Base-by-base conservation (phyloP, 2,797 vertebrate genomes). In the Merluccius polli region DNA sequence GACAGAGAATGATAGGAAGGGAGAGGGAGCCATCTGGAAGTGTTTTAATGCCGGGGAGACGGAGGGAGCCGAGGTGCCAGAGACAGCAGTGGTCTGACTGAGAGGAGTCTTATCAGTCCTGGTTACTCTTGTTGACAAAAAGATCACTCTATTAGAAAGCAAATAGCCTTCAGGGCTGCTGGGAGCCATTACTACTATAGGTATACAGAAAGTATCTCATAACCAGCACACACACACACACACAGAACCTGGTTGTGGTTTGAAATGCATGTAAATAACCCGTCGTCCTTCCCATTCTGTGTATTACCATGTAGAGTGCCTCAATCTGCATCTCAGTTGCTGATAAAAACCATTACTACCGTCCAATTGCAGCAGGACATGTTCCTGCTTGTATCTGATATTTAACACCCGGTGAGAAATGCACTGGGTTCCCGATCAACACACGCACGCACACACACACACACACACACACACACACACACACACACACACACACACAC, bases 1-100 rank as follows among this genome's bases (percentile, higher is more conserved):
- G n/a, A n/a, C n/a, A 68, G 48, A 63, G 70, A 36, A 59, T 76
- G 82, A 38, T 69, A 77, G 63, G 77, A 7, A 75, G 44, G 24
- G 35, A 52, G 73, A 44, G 70, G 73, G 32, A 38, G 77, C 86
- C 89, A 87, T 89, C 86, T 94, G 91, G 90, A 92, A 94, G 79
- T 79, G 78, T 77, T 92, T 93, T 86, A 77, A 81, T 77, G 81
- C 85, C 8, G 27, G 11, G 67, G 30, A 31, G 16, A 69, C 5
- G 29, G 27, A 31, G 27, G 78, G 75, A 86, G 82, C 85, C 84
- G 75, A 88, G 85, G 76, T 75, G 81, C 73, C 76, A 76, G 85
- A 80, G n/a, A 65, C 75, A 86, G 79, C 79, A 68, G 31, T 89
- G 85, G 89, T 82, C 85, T 84, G 87, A 83, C 78, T 81, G 73